Conservation (phyloP, 2,888 invertebrate species). For the Acanthacorydalis orientalis region DNA sequence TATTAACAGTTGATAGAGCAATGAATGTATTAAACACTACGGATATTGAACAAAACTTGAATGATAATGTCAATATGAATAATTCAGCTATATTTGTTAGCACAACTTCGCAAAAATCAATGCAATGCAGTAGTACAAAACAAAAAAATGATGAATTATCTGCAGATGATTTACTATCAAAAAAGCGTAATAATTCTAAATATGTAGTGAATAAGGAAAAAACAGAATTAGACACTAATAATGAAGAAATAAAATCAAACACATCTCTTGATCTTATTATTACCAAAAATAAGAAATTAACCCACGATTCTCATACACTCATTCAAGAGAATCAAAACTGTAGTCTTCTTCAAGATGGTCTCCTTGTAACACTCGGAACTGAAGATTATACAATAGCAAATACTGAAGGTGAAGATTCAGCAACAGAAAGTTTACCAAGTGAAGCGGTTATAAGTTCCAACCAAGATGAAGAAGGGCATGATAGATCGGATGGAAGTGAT, state of each 20-base stretch:
- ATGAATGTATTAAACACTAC: too few relatives aligned
- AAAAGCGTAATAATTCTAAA: conserved; percentile 17
- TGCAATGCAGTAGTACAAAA: conserved; percentile 12
- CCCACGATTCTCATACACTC: neutral
- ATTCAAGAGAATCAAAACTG: neutral
- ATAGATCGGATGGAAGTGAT: conserved; percentile 67
- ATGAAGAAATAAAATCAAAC: neutral
- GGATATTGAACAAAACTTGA: neutral
- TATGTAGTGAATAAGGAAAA: conserved; percentile 11
- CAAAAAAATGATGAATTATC: conserved; percentile 8
- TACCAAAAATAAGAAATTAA: neutral
- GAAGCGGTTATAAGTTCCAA: conserved; percentile 26
- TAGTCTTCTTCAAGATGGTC: neutral
- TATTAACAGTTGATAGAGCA: too few relatives aligned
- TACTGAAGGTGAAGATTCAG: conserved; percentile 43
- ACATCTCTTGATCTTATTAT: too few relatives aligned
- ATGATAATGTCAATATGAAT: neutral
- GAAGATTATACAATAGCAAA: conserved; percentile 25
- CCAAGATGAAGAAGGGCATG: conserved; percentile 41
- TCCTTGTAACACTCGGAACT: too few relatives aligned
- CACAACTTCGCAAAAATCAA: neutral
- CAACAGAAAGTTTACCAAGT: conserved; percentile 40
- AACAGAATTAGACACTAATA: neutral
- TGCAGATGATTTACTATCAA: conserved; percentile 10
- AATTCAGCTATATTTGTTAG: neutral